Evolutionary conservation across 1,140 invertebrate genomes (phyloP).

Genomic region (Neodiprion virginianus): DNA sequence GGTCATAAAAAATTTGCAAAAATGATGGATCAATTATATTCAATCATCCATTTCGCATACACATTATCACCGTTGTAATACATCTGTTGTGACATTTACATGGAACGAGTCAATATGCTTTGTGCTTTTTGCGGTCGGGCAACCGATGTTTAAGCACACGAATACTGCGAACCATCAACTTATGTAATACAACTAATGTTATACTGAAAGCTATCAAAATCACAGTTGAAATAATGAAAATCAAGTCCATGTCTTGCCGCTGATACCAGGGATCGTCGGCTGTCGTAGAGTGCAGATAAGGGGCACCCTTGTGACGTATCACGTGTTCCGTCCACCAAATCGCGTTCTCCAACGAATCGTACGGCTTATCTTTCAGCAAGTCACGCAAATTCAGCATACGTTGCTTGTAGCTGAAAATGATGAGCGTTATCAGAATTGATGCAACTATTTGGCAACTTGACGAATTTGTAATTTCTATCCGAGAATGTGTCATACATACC

Average conservation of each 20-base stretch:
- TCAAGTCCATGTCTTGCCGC: constrained; percentile 43
- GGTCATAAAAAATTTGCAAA: no score
- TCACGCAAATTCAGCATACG: background rate
- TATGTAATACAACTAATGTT: background rate
- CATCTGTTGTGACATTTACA: no score
- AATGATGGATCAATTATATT: no score
- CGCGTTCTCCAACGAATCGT: constrained; percentile 51
- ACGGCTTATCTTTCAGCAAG: constrained; percentile 54
- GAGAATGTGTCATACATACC: background rate
- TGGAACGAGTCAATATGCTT: no score
- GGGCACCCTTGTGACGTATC: constrained; percentile 60
- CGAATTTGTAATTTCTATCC: no score
- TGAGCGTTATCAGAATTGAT: background rate
- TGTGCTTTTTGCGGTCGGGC: no score
- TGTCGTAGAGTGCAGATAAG: constrained; percentile 53
- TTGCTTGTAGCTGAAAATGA: background rate
- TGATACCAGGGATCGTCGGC: constrained; percentile 51
- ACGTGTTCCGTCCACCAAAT: constrained; percentile 67
- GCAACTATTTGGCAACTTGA: no score
- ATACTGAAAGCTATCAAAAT: background rate
- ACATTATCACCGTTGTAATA: no score
- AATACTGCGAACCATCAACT: no score
- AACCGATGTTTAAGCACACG: no score
- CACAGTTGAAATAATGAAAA: constrained; percentile 27
- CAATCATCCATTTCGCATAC: no score